Evolutionary conservation across 2,888 invertebrate species (phyloP).

Genomic region (Meteorus cinctellus): DNA sequence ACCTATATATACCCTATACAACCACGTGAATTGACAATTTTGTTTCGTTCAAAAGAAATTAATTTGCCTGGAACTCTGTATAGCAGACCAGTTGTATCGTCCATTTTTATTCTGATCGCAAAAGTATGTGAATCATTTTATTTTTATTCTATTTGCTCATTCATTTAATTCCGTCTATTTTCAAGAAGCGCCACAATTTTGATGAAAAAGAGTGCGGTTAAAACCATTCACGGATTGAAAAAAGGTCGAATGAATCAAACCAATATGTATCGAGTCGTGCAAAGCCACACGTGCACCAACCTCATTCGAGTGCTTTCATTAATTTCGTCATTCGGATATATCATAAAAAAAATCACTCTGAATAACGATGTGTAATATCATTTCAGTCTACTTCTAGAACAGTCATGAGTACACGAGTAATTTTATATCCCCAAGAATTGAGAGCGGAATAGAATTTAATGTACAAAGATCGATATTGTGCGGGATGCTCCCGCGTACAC

Average conservation of each 20-base stretch:
- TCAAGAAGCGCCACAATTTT: neutral
- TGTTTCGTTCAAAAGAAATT: slow-evolving; percentile 1
- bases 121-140: slow-evolving; percentile 8
- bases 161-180: neutral
- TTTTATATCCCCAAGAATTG: neutral
- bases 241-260: slow-evolving; percentile 22
- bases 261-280: slow-evolving; percentile 13
- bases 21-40: slow-evolving; percentile 3
- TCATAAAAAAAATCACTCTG: slow-evolving; percentile 14
- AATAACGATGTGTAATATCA: neutral
- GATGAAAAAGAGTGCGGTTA: slow-evolving; percentile 9
- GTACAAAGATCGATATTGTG: too few relatives aligned
- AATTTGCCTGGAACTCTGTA: neutral
- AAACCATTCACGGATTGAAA: slow-evolving; percentile 10
- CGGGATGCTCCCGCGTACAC: neutral
- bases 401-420: neutral
- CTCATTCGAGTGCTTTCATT: slow-evolving; percentile 19
- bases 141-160: neutral
- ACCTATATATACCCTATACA: neutral
- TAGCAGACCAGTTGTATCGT: neutral
- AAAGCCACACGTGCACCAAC: neutral
- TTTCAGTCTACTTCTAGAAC: neutral
- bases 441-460: too few relatives aligned
- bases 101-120: neutral
- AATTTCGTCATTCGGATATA: slow-evolving; percentile 11